These are phyloP conservation scores for Rhimphoctona megacephalus DNA, from an alignment of 2,888 invertebrate genomes.

Conservation along the genomic window DNA sequence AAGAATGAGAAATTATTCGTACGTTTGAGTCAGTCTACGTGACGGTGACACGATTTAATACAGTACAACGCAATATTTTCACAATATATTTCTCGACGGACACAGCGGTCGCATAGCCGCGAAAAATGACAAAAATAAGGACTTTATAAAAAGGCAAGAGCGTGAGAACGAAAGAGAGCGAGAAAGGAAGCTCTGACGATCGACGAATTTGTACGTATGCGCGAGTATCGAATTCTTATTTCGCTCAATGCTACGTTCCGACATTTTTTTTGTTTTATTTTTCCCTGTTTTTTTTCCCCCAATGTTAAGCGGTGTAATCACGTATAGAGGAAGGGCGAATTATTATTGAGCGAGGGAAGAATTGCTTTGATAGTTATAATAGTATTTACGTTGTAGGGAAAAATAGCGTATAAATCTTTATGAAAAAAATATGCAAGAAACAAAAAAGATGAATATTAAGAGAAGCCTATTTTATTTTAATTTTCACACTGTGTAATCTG, in stretches of 20 bases:
- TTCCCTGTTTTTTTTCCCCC: conserved; percentile 57
- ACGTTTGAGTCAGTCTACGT: conserved; percentile 36
- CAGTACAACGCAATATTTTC: conserved; percentile 58
- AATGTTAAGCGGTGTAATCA: conserved; percentile 66
- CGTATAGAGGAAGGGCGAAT: conserved; percentile 40
- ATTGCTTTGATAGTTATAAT: conserved; percentile 63
- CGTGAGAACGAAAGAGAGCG: too few species aligned
- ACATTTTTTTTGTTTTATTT: conserved; percentile 19
- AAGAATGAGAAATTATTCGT: conserved; percentile 30
- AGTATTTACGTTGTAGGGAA: conserved; percentile 66
- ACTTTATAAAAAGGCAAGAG: neutral
- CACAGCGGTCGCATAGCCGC: neutral
- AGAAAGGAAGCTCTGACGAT: neutral
- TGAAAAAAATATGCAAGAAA: conserved; percentile 48
- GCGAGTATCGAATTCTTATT: conserved; percentile 64
- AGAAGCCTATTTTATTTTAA: conserved; percentile 79
- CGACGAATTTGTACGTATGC: conserved; percentile 44
- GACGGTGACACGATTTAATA: conserved; percentile 13
- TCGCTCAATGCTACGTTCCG: conserved; percentile 59
- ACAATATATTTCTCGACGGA: conserved; percentile 15
- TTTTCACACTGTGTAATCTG: conserved; percentile 79
- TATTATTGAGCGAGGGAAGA: conserved; percentile 58
- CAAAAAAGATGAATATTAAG: conserved; percentile 25
- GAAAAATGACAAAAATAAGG: neutral
- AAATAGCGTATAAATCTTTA: conserved; percentile 61